A percentile compares a stretch with the other conserved stretches of the same genome.
phyloP scores from a whole-genome alignment of 1,140 invertebrate genomes.

The Cephus cinctus region DNA sequence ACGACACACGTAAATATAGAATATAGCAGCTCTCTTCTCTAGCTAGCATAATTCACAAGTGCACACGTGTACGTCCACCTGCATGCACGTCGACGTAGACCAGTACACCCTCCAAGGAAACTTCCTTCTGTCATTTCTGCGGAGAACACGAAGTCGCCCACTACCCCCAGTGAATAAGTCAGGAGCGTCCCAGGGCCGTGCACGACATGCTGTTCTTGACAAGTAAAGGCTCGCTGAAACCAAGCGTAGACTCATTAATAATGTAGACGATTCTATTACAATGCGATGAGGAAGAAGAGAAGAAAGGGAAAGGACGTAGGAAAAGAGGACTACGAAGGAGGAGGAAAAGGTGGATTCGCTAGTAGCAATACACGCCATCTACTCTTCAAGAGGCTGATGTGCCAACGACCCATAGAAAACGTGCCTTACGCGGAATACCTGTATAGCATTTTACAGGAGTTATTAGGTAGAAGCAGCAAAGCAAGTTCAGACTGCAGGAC shows the following conservation, averaged over 20 bases:
- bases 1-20: too few relatives aligned
- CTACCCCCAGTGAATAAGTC: conserved; percentile 21
- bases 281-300: conserved; percentile 19
- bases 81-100: conserved; percentile 1
- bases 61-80: not conserved
- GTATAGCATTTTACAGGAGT: too few relatives aligned
- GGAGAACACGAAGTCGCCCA: conserved; percentile 9
- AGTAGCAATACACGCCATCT: too few relatives aligned
- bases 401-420: too few relatives aligned
- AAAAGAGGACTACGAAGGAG: not conserved
- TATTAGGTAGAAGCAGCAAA: too few relatives aligned
- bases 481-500: too few relatives aligned
- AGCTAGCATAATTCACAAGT: too few relatives aligned
- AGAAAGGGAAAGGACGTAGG: not conserved
- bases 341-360: conserved; percentile 9
- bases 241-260: conserved; percentile 22
- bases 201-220: conserved; percentile 10
- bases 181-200: too few relatives aligned
- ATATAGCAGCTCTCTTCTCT: too few relatives aligned
- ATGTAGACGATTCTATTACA: conserved; percentile 36
- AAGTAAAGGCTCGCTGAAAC: not conserved
- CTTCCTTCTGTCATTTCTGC: conserved; percentile 13
- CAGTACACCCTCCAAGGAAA: conserved; percentile 5
- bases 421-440: too few relatives aligned
- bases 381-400: too few relatives aligned